phyloP scores from a whole-genome alignment of 2,113 vertebrate species.

The Amblyornis subalaris region DNA sequence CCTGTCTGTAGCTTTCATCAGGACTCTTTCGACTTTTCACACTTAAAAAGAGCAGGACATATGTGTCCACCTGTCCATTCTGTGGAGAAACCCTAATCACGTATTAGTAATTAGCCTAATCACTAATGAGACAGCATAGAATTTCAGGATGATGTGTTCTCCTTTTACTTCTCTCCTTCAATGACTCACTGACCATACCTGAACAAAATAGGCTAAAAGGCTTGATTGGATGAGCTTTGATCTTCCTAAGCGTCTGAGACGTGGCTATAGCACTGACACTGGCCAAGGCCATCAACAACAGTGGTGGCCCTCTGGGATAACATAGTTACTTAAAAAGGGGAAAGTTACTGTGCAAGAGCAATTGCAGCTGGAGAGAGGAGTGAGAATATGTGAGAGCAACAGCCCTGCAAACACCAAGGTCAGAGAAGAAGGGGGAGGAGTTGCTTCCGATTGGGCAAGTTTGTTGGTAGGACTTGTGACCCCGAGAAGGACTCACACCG shows the following conservation, averaged over 20 bases:
- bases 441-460: background rate
- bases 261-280: background rate
- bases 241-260: background rate
- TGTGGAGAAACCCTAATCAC: background rate
- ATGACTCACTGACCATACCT: background rate
- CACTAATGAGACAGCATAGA: background rate
- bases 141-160: background rate
- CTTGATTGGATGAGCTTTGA: background rate
- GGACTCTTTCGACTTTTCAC: background rate
- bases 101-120: background rate
- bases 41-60: background rate
- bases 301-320: background rate
- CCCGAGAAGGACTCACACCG: background rate
- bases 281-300: background rate
- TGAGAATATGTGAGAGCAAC: background rate
- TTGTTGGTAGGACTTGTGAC: background rate
- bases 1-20: background rate
- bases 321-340: background rate
- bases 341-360: background rate
- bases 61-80: background rate
- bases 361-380: background rate
- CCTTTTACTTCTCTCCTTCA: background rate
- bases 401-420: background rate
- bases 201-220: background rate
- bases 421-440: background rate